Evolutionary conservation across 1,140 invertebrate species (phyloP), one percentile per base, ranked within the genome.

Genomic region (Notospermus geniculatus): DNA sequence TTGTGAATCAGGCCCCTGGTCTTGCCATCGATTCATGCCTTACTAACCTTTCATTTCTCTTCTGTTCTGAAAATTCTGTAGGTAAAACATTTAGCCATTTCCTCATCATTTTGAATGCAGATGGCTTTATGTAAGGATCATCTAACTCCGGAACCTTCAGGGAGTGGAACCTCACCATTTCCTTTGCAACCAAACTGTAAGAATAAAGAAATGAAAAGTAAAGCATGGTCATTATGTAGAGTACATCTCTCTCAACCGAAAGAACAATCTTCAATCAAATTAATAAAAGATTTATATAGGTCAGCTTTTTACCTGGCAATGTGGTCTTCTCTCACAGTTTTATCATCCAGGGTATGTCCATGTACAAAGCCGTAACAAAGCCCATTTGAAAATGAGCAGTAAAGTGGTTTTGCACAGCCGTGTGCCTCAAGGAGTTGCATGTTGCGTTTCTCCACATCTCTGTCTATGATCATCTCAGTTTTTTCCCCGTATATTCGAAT

Each of bases 301-400:
- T n/a, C n/a, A n/a, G n/a, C n/a, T n/a, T n/a, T n/a, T 61, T 67
- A 75, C 72, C 57, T 71, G 27, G 62, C 61, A n/a, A 73, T 72
- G 17, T 65, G 68, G 19, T 70, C 54, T 53, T 90, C 82, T 62
- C 86, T 80, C 2, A 95, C 89, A 64, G 85, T 86, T 36, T 89
- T 84, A 23, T 84, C 80, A 65, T 87, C 89, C 13, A 97, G 76
- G 22, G 89, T 91, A 59, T 86, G 84, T 36, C 97, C 97, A 67
- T 88, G 88, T 65, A 93, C 86, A 83, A 89, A 99, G 81, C 94
- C 88, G 80, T 98, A 99, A 22, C 88, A 90, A 63, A 98, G 84
- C 25, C 96, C 97, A 85, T 99, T 99, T 63, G 88, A 86, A 82
- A 98, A 98, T 28, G 89, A 88, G 45, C 91, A 93, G 83, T 93